Base-by-base conservation (phyloP, 2,113 vertebrate genomes). In the Tragulus kanchil region DNA sequence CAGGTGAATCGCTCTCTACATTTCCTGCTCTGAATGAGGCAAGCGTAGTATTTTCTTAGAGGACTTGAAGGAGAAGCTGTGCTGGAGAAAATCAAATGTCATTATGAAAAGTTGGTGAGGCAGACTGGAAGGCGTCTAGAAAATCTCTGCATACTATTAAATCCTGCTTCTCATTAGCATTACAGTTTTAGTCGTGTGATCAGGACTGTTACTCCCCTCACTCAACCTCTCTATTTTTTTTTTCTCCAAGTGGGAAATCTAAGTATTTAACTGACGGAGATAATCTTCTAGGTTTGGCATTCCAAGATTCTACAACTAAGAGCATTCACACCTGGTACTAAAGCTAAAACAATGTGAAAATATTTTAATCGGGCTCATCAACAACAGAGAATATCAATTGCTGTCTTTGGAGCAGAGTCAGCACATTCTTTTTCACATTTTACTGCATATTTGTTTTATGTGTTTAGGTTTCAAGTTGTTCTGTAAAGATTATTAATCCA, bases 401-500 rank as follows among this genome's bases (percentile, higher is more conserved):
- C 26, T 95, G 26, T 62, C 19, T 81, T 89, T 25, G 50, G 6
- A n/a, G 11, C 78, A 17, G 4, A 45, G 12, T 36, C 23, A 95
- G 78, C 25, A 69, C 75, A 75, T 31, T n/a, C 42, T 64, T 75
- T 90, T 61, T 6, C 25, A 71, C 28, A 62, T 67, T 89, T 48
- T 82, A 14, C 8, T 42, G 6, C 1, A 28, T 82, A 50, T 25
- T 58, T 87, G 36, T n/a, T 77, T 67, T 93, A 54, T 62, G 21
- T 64, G 26, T n/a, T 62, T 45, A 93, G 67, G 36, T 64, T 96
- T 92, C 52, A 13, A 56, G 50, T n/a, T 56, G 14, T 52, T 94
- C 79, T 75, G 6, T 67, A 73, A 73, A 77, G 48, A 75, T 92
- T 61, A 93, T 48, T 92, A 91, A 94, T 95, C 45, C 16, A 23